phyloP scores from a whole-genome alignment of 2,113 vertebrate genomes.

The Picathartes gymnocephalus region DNA sequence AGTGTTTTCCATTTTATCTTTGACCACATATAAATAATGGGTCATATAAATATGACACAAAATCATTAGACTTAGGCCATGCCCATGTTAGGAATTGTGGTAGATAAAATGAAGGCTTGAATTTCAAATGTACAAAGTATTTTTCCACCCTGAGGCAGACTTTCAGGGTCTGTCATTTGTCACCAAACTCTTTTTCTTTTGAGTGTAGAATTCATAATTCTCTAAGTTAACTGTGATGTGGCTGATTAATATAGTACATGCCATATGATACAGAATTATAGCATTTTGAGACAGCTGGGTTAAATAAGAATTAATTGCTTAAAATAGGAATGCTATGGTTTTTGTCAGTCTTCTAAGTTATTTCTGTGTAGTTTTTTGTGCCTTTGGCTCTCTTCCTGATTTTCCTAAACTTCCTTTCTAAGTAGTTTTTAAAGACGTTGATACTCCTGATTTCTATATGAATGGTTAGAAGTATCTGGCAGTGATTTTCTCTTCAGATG shows the following conservation, averaged over 20 bases:
- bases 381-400: not conserved
- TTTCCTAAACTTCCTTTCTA: not conserved
- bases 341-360: not conserved
- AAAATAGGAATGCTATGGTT: not conserved
- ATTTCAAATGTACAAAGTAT: not conserved
- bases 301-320: not conserved
- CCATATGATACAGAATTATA: not conserved
- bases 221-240: not conserved
- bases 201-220: not conserved
- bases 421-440: not conserved
- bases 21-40: not conserved
- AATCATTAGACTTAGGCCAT: not conserved
- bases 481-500: not conserved
- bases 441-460: not conserved
- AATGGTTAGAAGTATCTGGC: not conserved
- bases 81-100: rapidly evolving
- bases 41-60: not conserved
- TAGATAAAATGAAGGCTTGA: not conserved
- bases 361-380: not conserved
- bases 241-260: not conserved
- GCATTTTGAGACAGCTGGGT: not conserved
- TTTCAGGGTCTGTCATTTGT: not conserved
- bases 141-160: not conserved
- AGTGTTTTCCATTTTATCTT: not conserved
- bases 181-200: not conserved